Base-by-base conservation (phyloP, 2,113 vertebrate species). In the Tenrec ecaudatus region DNA sequence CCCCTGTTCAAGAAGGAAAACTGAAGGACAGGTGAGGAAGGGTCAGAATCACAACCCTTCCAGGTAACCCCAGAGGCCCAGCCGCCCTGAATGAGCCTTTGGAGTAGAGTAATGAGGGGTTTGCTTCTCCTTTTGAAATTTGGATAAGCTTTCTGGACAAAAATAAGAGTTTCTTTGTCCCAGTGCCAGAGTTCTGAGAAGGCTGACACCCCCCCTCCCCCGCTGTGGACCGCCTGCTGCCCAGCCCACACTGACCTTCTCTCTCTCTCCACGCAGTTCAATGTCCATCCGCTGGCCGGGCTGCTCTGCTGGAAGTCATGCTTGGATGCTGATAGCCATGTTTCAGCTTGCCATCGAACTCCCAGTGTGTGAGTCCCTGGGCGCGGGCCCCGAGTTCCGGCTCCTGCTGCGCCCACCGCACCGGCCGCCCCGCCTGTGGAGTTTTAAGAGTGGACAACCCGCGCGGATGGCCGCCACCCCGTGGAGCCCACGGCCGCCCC, bases 271-370 rank as follows among this genome's bases (percentile, higher is more conserved):
- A 76, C 33, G 0, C 23, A 0, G 16, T 83, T 93, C 16, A 15
- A 91, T 97, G 69, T 98, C 96, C 97, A 5, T 96, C 95, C 43
- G 7, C 98, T 98, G 98, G 98, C 98, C 98, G 93, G 97, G 96
- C 97, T 96, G 96, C 97, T 95, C 97, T 71, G 95, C 97, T 33
- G 98, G 98, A 98, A 98, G 98, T 98, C 98, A 98, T 95, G 98
- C 98, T 95, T 98, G 98, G 98, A 98, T 98, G 88, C 97, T 98
- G 83, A 98, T 98, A 98, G 98, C 98, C 98, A 98, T 98, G 98
- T 97, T 98, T 89, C 98, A 98, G 97, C 98, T 98, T 66, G 98
- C 97, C 89, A 95, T 98, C 96, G 98, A 98, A 94, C 97, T 98
- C 7, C 96, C 98, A 0, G 86, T 96, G 92, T 98, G 98, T 53